phyloP scores from a whole-genome alignment of 2,113 vertebrate genomes.

The Laticauda colubrina region DNA sequence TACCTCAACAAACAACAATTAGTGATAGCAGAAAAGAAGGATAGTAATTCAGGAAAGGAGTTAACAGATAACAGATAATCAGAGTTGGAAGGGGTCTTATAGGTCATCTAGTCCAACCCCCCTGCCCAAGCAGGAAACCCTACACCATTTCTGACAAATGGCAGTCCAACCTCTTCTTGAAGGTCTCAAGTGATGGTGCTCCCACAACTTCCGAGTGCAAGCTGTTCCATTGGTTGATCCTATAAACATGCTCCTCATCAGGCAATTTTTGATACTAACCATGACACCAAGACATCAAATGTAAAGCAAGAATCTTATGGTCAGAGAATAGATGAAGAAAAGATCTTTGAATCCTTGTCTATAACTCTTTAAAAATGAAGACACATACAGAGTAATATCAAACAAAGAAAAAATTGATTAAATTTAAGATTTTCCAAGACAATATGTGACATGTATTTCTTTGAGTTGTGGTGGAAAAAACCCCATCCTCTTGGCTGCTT shows the following conservation, averaged over 20 bases:
- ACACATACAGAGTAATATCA: neutral
- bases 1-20: neutral
- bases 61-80: neutral
- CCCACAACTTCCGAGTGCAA: too few relatives aligned
- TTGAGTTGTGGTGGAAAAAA: neutral
- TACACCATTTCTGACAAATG: too few relatives aligned
- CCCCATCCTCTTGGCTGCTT: neutral
- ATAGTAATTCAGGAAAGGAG: neutral
- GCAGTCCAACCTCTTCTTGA: too few relatives aligned
- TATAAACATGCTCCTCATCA: neutral
- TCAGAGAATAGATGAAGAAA: neutral
- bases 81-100: too few relatives aligned
- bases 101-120: too few relatives aligned
- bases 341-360: neutral
- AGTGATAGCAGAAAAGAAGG: neutral
- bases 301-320: neutral
- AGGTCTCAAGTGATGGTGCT: too few relatives aligned
- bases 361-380: neutral
- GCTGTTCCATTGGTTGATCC: neutral
- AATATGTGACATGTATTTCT: neutral
- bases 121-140: too few relatives aligned
- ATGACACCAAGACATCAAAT: neutral
- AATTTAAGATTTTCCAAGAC: neutral
- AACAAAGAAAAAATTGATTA: neutral
- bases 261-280: neutral